Evolutionary conservation across 2,888 invertebrate species (phyloP).

Genomic region (Exocentrus adspersus): DNA sequence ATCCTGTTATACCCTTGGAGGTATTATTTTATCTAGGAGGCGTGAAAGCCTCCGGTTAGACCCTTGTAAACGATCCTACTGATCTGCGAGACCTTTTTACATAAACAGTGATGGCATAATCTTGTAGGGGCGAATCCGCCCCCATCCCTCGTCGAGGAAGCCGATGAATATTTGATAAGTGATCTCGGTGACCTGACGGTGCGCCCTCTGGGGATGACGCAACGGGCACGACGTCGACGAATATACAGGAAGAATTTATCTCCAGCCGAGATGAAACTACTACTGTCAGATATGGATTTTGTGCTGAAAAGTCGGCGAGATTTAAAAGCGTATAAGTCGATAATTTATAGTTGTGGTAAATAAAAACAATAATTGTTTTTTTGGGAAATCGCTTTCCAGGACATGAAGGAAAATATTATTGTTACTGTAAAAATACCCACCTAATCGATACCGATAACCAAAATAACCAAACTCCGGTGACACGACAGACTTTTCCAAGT

Average conservation of each 20-base stretch:
- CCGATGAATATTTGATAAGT: constrained; percentile 51
- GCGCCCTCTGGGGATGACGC: constrained; percentile 23
- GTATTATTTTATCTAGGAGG: constrained; percentile 27
- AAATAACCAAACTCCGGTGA: no score
- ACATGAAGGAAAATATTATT: no score
- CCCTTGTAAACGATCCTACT: constrained; percentile 35
- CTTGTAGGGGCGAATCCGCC: constrained; percentile 45
- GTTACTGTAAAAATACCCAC: no score
- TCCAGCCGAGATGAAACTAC: neutral
- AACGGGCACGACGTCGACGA: constrained; percentile 1
- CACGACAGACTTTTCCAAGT: no score
- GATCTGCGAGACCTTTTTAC: constrained; percentile 40
- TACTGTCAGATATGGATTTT: no score
- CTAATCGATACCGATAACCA: no score
- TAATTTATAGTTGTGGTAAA: no score
- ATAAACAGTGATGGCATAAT: constrained; percentile 50
- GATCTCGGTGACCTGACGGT: constrained; percentile 43
- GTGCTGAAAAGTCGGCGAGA: no score
- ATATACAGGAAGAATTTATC: neutral
- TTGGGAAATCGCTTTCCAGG: no score
- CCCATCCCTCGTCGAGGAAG: constrained; percentile 41
- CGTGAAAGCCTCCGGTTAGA: constrained; percentile 28
- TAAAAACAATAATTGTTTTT: no score
- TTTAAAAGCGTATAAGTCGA: no score
- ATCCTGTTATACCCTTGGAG: constrained; percentile 4